These are phyloP conservation scores for Drosophila santomea DNA, from an alignment of 1,140 invertebrate species.

Conservation along the genomic window DNA sequence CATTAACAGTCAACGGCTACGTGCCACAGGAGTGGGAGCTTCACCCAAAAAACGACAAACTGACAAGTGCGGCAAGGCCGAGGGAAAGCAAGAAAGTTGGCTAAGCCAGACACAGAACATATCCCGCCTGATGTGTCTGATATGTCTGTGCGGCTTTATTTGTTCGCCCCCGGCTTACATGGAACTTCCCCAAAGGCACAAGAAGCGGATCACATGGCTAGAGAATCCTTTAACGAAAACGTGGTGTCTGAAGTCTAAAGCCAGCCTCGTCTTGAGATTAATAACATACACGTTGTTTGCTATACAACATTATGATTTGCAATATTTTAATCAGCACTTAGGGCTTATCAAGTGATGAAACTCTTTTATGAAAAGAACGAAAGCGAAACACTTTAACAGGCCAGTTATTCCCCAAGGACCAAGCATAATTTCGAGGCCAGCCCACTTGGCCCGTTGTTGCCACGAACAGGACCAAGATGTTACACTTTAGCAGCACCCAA, in stretches of 20 bases:
- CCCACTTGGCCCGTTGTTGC: not conserved
- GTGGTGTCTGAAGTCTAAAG: not conserved
- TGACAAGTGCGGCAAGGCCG: conserved; percentile 27
- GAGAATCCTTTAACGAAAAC: not conserved
- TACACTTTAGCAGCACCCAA: conserved; percentile 44
- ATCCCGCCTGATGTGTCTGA: conserved; percentile 11
- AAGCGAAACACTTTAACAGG: conserved; percentile 22
- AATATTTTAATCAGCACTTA: conserved; percentile 1
- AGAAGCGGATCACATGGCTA: not conserved
- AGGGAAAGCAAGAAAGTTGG: conserved; percentile 11
- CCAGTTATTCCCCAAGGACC: conserved; percentile 18
- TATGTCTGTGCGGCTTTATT: conserved; percentile 30
- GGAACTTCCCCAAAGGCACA: not conserved
- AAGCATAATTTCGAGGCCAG: conserved; percentile 15
- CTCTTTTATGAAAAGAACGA: not conserved
- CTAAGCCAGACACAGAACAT: conserved; percentile 15
- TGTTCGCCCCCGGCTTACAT: not conserved
- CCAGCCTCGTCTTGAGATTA: no score
- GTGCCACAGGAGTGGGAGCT: conserved; percentile 10
- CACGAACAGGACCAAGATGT: conserved; percentile 47
- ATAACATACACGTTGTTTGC: no score
- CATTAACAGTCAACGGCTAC: conserved; percentile 42
- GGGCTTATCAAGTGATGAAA: not conserved
- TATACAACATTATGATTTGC: no score
- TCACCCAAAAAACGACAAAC: conserved; percentile 31